Conservation (phyloP, 2,113 vertebrate genomes). For the Etia nguti region DNA sequence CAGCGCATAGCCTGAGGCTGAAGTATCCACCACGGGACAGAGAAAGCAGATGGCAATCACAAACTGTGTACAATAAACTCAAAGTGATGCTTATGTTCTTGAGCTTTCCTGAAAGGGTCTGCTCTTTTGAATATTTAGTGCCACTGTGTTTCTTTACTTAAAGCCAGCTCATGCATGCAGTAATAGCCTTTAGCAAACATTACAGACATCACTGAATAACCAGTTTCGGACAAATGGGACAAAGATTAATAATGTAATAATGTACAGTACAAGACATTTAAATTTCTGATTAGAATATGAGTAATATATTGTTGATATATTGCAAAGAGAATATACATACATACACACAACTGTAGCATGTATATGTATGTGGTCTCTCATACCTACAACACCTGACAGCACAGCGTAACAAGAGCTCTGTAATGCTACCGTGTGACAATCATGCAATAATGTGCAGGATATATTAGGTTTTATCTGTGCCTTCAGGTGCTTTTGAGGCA, state of each 20-base stretch:
- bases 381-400: background rate
- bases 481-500: background rate
- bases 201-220: background rate
- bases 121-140: background rate
- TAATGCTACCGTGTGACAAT: background rate
- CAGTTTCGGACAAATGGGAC: background rate
- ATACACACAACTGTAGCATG: fast-evolving
- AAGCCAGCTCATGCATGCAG: background rate
- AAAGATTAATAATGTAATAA: background rate
- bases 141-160: background rate
- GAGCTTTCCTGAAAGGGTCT: background rate
- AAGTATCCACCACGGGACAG: background rate
- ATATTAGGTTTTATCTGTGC: background rate
- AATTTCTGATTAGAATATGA: background rate
- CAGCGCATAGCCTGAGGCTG: background rate
- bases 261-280: background rate
- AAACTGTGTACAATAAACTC: background rate
- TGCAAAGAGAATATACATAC: background rate
- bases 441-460: background rate
- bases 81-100: background rate
- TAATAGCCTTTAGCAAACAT: background rate
- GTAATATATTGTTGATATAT: background rate
- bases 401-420: background rate
- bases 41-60: constrained; percentile 11
- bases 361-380: background rate